These are phyloP conservation scores for Actenoides lindsayi DNA, from an alignment of 2,113 vertebrate species.

Conservation along the genomic window DNA sequence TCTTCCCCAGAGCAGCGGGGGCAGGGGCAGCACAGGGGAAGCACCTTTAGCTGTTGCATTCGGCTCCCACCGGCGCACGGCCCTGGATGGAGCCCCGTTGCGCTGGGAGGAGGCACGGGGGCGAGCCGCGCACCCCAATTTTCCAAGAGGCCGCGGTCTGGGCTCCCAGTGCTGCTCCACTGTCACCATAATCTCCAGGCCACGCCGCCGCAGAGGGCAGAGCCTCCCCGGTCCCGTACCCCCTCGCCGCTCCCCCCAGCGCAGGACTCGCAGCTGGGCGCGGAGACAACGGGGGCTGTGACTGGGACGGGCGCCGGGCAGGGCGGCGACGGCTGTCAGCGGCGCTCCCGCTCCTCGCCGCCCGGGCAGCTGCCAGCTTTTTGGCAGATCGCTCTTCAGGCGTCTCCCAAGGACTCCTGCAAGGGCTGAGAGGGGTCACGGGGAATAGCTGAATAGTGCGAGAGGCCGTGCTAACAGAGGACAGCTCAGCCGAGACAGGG, in stretches of 20 bases:
- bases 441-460: background rate
- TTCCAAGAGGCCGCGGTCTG: background rate
- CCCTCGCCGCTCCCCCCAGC: too few species aligned
- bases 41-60: background rate
- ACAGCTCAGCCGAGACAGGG: background rate
- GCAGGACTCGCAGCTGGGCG: background rate
- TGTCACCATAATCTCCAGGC: background rate
- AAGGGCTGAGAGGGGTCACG: background rate
- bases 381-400: background rate
- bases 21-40: too few species aligned
- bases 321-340: background rate
- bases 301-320: background rate
- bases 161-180: background rate
- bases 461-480: background rate
- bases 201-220: background rate
- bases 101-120: background rate
- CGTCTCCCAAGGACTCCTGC: background rate
- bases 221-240: fast-evolving
- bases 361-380: background rate
- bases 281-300: background rate
- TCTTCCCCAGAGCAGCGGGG: background rate
- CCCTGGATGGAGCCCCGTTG: background rate
- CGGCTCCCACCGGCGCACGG: background rate
- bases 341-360: background rate
- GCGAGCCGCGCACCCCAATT: fast-evolving